Evolutionary conservation across 2,888 invertebrate species (phyloP), one percentile per base, ranked within the genome.

Genomic region (Polyploca ridens): DNA sequence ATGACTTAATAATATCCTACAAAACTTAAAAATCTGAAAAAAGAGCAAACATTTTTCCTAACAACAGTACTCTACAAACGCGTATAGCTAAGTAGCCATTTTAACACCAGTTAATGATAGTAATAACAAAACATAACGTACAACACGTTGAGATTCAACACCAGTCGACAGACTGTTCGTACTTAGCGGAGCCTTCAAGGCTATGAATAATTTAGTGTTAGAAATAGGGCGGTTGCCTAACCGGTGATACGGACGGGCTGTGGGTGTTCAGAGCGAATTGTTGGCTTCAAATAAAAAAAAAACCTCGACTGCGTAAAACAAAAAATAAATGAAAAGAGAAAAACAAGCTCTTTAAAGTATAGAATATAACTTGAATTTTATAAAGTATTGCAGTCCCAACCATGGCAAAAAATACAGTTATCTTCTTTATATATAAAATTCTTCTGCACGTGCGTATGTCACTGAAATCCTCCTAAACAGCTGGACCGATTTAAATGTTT

Each of bases 131-230:
- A 67, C 64, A 67, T 63, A 68, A 66, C 69, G 13, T 67, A 66
- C 68, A 69, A 72, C 73, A 74, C 75, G 66, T 72, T 72, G 75
- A 77, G 75, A 77, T 74, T 68, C 74, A 69, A 72, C 71, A 69
- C 74, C 64, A 69, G 64, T 66, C 72, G 65, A 74, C 76, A 70
- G 68, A 69, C 71, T 73, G 75, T 69, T 69, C 67, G 67, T 81
- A 82, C 87, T 89, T 85, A 88, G 86, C 74, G 77, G 73, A 82
- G 85, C 79, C 86, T 87, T 85, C 82, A 78, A 83, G 78, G 77
- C 80, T 80, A 82, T 90, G 88, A 89, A 90, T 90, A 88, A 87
- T 90, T 89, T 87, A 88, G 85, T 80, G 74, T 85, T 87, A 88
- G 88, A 86, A 88, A 88, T 87, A 86, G 86, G 88, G 76, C 82